A percentile compares a stretch with the other conserved stretches of the same genome.
These are phyloP conservation scores for Gavia stellata DNA, from an alignment of 2,113 vertebrate species.

Conservation along the genomic window DNA sequence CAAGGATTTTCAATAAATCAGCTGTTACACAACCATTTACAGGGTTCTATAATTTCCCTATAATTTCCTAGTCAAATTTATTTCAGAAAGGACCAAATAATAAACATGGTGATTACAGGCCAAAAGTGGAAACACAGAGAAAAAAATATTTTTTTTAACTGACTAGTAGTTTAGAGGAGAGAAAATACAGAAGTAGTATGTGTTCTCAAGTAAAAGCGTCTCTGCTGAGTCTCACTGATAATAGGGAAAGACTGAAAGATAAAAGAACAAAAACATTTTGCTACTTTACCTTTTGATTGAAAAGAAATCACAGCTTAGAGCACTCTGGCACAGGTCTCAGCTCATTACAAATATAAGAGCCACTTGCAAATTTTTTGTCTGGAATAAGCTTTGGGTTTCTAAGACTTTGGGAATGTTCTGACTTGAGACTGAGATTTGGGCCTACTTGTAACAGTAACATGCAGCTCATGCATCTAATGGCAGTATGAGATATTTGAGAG, in stretches of 20 bases:
- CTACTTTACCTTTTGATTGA: conserved; percentile 15
- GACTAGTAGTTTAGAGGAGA: background rate
- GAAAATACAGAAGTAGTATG: conserved; percentile 13
- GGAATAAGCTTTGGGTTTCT: background rate
- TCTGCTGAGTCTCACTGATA: background rate
- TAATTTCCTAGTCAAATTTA: conserved; percentile 38
- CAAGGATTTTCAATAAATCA: conserved; percentile 33
- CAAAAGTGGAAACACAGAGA: conserved; percentile 14
- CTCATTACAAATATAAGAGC: background rate
- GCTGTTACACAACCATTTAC: conserved; percentile 20
- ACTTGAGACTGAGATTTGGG: background rate
- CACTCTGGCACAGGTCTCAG: background rate
- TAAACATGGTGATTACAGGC: conserved; percentile 43
- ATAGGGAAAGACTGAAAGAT: background rate
- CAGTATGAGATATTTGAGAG: background rate
- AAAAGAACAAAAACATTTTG: background rate
- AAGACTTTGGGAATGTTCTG: background rate
- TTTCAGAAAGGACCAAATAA: conserved; percentile 44
- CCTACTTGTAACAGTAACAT: background rate
- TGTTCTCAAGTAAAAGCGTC: conserved; percentile 33
- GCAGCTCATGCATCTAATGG: background rate
- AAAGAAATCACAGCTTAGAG: conserved; percentile 26
- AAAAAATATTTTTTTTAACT: background rate
- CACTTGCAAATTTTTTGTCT: background rate
- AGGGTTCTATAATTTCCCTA: conserved; percentile 24